Conservation (phyloP, 2,113 vertebrate species). For the Neodon shergylaensis region DNA sequence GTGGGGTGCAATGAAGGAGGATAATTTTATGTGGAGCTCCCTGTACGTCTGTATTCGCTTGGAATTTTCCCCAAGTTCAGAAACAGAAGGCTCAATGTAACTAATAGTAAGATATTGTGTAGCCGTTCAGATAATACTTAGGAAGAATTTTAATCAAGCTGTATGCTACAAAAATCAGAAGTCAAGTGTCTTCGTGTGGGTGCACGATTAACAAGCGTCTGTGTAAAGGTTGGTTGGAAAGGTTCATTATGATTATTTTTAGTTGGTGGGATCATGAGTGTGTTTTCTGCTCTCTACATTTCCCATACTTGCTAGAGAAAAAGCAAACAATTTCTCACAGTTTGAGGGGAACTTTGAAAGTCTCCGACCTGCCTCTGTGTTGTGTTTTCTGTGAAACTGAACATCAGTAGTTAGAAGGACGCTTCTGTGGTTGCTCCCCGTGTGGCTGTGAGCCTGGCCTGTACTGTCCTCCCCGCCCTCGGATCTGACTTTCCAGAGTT, state of each 20-base stretch:
- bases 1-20: neutral
- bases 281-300: neutral
- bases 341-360: neutral
- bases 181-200: neutral
- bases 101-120: neutral
- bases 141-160: neutral
- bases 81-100: neutral
- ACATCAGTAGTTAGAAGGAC: neutral
- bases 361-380: neutral
- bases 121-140: neutral
- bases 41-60: neutral
- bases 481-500: neutral
- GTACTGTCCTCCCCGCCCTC: neutral
- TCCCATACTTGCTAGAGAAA: conserved; percentile 24
- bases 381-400: neutral
- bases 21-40: neutral
- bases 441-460: neutral
- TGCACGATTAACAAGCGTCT: neutral
- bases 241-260: neutral
- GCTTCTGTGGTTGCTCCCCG: neutral
- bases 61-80: neutral
- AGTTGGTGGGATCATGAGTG: neutral
- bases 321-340: neutral
- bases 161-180: neutral
- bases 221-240: neutral